A percentile compares a stretch with the other conserved stretches of the same genome.
phyloP scores from a whole-genome alignment of 1,140 invertebrate species.

The Calephelis virginiensis region DNA sequence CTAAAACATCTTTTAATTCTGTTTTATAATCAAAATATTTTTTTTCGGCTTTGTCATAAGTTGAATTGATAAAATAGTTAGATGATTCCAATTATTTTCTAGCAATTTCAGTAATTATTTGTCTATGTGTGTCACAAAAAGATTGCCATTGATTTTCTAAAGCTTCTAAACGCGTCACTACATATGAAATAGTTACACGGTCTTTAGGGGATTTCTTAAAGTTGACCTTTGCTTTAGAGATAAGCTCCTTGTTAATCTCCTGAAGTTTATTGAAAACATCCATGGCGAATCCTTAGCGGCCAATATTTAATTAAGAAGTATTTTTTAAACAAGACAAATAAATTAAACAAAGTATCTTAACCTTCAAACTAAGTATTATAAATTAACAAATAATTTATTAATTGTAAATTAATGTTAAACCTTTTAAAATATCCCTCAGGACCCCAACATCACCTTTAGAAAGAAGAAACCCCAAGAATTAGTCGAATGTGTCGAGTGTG shows the following conservation, averaged over 20 bases:
- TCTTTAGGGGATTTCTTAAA: constrained; percentile 28
- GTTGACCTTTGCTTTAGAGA: constrained; percentile 25
- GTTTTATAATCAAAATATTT: constrained; percentile 22
- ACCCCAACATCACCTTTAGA: background rate
- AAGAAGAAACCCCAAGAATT: background rate
- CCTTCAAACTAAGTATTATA: background rate
- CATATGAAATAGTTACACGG: constrained; percentile 16
- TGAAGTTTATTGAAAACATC: constrained; percentile 8
- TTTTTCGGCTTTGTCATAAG: background rate
- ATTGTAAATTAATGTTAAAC: background rate
- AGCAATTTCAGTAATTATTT: constrained; percentile 18
- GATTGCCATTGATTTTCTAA: constrained; percentile 26
- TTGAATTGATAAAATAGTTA: constrained; percentile 11
- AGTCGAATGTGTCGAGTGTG: background rate
- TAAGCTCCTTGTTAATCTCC: constrained; percentile 20
- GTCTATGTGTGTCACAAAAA: constrained; percentile 18
- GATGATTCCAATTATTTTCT: constrained; percentile 17
- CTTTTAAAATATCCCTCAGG: background rate
- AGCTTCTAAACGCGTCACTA: too few relatives aligned
- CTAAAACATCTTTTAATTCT: constrained; percentile 16
- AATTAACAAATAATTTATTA: background rate
- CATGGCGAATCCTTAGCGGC: background rate
- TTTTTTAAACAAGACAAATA: background rate
- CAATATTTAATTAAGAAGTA: background rate
- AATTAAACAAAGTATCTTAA: background rate